phyloP scores from a whole-genome alignment of 2,888 invertebrate species.

The Epiblema foenella region DNA sequence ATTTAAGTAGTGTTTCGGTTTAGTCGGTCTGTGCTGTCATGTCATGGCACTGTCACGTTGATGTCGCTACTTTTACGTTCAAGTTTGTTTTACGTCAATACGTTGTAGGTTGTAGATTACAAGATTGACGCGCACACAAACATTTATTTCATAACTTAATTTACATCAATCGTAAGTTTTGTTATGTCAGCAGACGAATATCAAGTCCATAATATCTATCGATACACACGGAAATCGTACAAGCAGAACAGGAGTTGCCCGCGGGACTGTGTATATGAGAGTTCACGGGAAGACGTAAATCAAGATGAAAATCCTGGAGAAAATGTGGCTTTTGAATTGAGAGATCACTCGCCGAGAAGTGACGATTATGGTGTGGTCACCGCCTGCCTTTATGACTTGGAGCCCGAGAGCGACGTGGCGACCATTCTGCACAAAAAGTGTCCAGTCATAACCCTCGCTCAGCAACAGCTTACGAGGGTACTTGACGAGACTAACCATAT shows the following conservation, averaged over 20 bases:
- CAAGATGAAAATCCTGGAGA: slow-evolving; percentile 3
- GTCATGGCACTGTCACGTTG: not conserved
- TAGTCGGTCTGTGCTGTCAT: not conserved
- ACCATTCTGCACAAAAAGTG: slow-evolving; percentile 77
- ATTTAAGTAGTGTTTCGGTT: too few species aligned
- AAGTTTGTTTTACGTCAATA: too few species aligned
- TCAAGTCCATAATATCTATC: slow-evolving; percentile 70
- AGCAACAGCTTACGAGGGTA: slow-evolving; percentile 70
- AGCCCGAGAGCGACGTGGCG: slow-evolving; percentile 68
- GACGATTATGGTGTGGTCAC: slow-evolving; percentile 49
- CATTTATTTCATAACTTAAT: slow-evolving; percentile 28
- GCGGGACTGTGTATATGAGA: slow-evolving; percentile 55
- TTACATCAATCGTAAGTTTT: slow-evolving; percentile 35
- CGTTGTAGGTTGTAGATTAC: not conserved
- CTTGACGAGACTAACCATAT: slow-evolving; percentile 72
- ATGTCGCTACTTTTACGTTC: not conserved
- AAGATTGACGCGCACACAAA: slow-evolving; percentile 24
- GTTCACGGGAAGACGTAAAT: slow-evolving; percentile 55
- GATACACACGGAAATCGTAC: slow-evolving; percentile 71
- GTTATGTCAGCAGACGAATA: slow-evolving; percentile 70
- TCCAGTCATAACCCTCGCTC: slow-evolving; percentile 73
- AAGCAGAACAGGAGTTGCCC: slow-evolving; percentile 61
- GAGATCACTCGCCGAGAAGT: slow-evolving; percentile 57
- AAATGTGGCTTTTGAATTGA: not conserved
- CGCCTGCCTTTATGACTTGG: slow-evolving; percentile 67